Base-by-base conservation (phyloP, 2,797 vertebrate genomes). In the Pogonophryne albipinna region DNA sequence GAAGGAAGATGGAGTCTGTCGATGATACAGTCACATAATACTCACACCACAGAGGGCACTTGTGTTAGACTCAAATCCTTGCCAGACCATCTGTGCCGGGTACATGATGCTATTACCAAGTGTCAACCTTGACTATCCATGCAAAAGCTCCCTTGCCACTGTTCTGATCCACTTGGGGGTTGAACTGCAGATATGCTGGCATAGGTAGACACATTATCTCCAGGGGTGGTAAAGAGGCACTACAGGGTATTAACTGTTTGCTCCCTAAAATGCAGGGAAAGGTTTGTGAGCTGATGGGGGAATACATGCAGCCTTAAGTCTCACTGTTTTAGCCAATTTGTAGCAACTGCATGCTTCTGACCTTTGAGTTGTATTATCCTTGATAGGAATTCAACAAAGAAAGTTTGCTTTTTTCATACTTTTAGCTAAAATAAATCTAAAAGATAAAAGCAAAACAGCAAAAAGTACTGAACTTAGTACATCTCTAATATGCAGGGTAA, bases 21-120 rank as follows among this genome's bases (percentile, higher is more conserved):
- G 76, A 74, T 66, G 77, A 85, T 80, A 80, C 66, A 79, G 67
- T 70, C 73, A 85, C 59, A 61, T 70, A 79, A 80, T 71, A 63
- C 69, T 59, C 87, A 76, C 70, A 75, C 16, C 67, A 85, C 70
- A 86, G 73, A 87, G 61, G 74, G 44, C 58, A 76, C 53, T 38
- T 38, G 20, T 44, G 45, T 71, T 44, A 41, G 65, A 88, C 71
- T 75, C 50, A 66, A 64, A 78, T 52, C 31, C 10, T 23, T 53
- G 57, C 52, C 49, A 27, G 46, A 27, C 79, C 63, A 74, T 77
- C 61, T 80, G 58, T 65, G 49, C 53, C 23, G 13, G 51, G 41
- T 38, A 51, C 42, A 50, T 66, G 53, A 78, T 31, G 50, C 66
- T 64, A 55, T 74, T 80, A 76, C 63, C 42, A 23, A 42, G 55